Evolutionary conservation across 2,797 vertebrate species (phyloP).

Genomic region (Chaetodon trifasciatus): DNA sequence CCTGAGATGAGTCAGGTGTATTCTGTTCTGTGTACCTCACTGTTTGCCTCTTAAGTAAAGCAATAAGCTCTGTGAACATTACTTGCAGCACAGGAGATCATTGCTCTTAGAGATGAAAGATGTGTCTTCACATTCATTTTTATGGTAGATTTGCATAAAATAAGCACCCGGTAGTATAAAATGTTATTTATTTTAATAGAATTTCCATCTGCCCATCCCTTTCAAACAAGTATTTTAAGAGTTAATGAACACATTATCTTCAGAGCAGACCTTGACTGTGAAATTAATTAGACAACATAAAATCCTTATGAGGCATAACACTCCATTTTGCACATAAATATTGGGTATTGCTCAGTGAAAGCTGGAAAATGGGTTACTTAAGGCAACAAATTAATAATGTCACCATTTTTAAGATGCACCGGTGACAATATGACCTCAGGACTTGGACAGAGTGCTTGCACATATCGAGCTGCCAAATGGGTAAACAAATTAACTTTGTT

Average conservation of each 20-base stretch:
- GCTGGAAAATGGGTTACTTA: slow-evolving; percentile 66
- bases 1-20: not conserved
- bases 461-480: slow-evolving; percentile 53
- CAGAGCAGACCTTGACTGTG: slow-evolving; percentile 77
- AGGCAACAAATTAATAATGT: slow-evolving; percentile 71
- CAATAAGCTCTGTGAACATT: slow-evolving; percentile 22
- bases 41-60: slow-evolving; percentile 11
- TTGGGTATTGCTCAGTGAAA: slow-evolving; percentile 70
- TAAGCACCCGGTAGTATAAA: slow-evolving; percentile 76
- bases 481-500: slow-evolving; percentile 56
- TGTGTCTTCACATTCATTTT: slow-evolving; percentile 34
- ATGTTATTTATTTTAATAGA: slow-evolving; percentile 85
- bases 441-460: slow-evolving; percentile 31
- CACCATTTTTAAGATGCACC: slow-evolving; percentile 45
- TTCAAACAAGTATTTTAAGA: slow-evolving; percentile 77
- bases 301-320: slow-evolving; percentile 67
- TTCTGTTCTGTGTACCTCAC: slow-evolving; percentile 11
- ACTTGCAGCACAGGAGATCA: slow-evolving; percentile 23
- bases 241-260: slow-evolving; percentile 83
- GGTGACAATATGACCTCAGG: slow-evolving; percentile 54
- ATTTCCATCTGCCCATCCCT: slow-evolving; percentile 77
- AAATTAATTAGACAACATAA: slow-evolving; percentile 75
- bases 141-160: slow-evolving; percentile 64
- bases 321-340: slow-evolving; percentile 63
- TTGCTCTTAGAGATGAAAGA: slow-evolving; percentile 17